phyloP scores from a whole-genome alignment of 2,888 invertebrate genomes.

The Eupithecia centaureata region DNA sequence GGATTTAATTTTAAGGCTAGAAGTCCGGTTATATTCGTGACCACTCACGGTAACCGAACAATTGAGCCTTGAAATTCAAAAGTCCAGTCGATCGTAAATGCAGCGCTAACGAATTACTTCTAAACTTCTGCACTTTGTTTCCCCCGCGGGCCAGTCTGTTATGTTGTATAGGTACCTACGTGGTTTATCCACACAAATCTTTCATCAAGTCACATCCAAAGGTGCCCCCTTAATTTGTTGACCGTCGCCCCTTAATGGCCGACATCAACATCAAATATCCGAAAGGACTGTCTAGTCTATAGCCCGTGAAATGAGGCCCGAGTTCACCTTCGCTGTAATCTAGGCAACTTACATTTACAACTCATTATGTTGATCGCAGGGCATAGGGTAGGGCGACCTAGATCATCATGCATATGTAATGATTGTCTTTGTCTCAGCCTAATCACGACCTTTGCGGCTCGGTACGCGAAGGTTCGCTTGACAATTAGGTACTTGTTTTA shows the following conservation, averaged over 20 bases:
- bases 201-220: constrained; percentile 47
- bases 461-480: neutral
- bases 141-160: no score
- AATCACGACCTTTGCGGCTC: neutral
- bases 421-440: neutral
- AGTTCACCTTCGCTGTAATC: constrained; percentile 32
- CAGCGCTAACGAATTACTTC: no score
- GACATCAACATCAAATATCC: constrained; percentile 76
- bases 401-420: neutral
- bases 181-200: constrained; percentile 48
- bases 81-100: no score
- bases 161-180: no score
- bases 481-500: no score
- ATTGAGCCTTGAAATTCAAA: no score
- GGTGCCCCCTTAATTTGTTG: constrained; percentile 76
- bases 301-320: constrained; percentile 71
- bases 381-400: neutral
- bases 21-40: no score
- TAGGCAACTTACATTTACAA: constrained; percentile 25
- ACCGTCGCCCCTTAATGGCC: constrained; percentile 63
- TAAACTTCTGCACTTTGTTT: no score
- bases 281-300: constrained; percentile 61
- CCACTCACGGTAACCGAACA: no score
- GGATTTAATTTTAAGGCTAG: no score
- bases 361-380: constrained; percentile 18